Conservation (phyloP, 2,797 vertebrate genomes). For the Mycteria americana region DNA sequence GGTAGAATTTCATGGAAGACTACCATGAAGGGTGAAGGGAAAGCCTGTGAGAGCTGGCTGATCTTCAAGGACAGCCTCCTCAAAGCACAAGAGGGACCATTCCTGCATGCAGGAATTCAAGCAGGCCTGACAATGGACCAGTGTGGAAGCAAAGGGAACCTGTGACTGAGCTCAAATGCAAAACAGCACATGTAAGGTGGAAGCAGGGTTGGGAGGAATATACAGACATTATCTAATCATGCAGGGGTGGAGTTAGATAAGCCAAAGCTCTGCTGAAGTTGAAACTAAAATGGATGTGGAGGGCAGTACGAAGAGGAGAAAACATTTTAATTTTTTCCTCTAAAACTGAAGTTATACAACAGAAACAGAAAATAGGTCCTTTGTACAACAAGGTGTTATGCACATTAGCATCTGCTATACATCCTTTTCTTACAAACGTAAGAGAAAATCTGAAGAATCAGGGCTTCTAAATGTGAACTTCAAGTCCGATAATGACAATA, state of each 20-base stretch:
- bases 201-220: neutral
- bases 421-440: neutral
- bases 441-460: neutral
- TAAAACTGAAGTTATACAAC: neutral
- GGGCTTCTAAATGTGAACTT: neutral
- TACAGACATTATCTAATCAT: neutral
- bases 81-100: neutral
- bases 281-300: neutral
- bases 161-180: neutral
- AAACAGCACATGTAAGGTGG: neutral
- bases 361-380: neutral
- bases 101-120: neutral
- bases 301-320: neutral
- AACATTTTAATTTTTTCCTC: neutral
- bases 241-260: neutral
- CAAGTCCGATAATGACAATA: neutral
- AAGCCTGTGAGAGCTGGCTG: neutral
- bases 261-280: neutral
- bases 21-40: accelerated
- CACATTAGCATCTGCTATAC: neutral
- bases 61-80: neutral
- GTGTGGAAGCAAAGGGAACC: neutral
- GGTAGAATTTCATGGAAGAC: neutral
- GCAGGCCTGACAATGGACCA: neutral
- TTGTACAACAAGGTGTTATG: neutral